Evolutionary conservation across 2,797 vertebrate species (phyloP).

Genomic region (Arnoldichthys spilopterus): DNA sequence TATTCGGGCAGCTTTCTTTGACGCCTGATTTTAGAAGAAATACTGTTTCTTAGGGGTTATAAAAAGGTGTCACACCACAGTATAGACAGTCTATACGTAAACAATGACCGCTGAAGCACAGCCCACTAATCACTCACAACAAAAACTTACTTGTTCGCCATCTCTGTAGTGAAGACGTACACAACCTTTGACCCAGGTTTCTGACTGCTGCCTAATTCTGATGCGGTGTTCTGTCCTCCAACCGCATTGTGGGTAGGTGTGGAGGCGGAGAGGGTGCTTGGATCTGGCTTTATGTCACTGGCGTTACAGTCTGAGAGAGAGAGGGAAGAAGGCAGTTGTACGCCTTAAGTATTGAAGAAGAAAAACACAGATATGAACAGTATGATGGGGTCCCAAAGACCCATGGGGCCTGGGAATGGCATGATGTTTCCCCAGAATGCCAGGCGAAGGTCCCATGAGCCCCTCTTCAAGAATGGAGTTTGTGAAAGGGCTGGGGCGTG

Average conservation of each 20-base stretch:
- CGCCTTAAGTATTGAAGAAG: background rate
- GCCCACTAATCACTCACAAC: background rate
- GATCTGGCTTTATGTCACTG: conserved; percentile 92
- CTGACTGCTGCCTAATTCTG: conserved; percentile 87
- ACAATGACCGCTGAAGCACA: background rate
- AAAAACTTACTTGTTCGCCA: conserved; percentile 96
- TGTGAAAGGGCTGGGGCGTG: conserved; percentile 88
- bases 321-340: background rate
- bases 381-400: too few species aligned
- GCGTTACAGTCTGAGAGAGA: conserved; percentile 91
- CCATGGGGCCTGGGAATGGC: conserved; percentile 60
- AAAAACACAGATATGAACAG: background rate
- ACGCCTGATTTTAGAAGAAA: background rate
- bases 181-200: conserved; percentile 95
- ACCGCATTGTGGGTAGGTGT: conserved; percentile 90
- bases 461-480: conserved; percentile 93
- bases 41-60: background rate
- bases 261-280: conserved; percentile 91
- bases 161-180: conserved; percentile 98
- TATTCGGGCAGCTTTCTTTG: background rate
- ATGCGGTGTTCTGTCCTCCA: conserved; percentile 84
- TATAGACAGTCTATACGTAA: too few species aligned
- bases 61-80: background rate
- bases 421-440: conserved; percentile 96
- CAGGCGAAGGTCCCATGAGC: conserved; percentile 93